These are phyloP conservation scores for Thymelicus acteon DNA, from an alignment of 2,888 invertebrate genomes.

Conservation along the genomic window DNA sequence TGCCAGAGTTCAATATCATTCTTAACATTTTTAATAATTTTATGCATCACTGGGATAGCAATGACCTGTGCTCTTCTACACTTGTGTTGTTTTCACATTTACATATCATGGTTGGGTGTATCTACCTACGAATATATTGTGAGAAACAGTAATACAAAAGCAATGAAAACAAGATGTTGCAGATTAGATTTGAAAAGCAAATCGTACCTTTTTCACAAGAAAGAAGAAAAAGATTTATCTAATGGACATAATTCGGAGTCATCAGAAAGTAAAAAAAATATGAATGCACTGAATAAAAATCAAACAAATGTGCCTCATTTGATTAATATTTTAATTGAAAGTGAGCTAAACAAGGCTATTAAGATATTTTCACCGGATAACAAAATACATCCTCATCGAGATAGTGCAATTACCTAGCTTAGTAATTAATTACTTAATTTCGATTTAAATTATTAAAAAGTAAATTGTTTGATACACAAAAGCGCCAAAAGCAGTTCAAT, in stretches of 20 bases:
- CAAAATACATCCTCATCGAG: slow-evolving; percentile 70
- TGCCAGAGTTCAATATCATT: slow-evolving; percentile 68
- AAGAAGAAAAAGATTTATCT: slow-evolving; percentile 30
- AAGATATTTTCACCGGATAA: slow-evolving; percentile 67
- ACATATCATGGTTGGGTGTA: slow-evolving; percentile 92
- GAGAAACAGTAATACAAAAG: slow-evolving; percentile 56
- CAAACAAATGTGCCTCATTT: slow-evolving; percentile 53
- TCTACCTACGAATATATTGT: slow-evolving; percentile 96
- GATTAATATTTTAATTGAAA: slow-evolving; percentile 64
- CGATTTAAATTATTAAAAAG: too few species aligned
- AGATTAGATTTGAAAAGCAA: slow-evolving; percentile 50
- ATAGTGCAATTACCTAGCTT: slow-evolving; percentile 47
- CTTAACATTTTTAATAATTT: slow-evolving; percentile 75
- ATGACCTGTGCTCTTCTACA: slow-evolving; percentile 92
- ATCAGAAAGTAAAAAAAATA: slow-evolving; percentile 32
- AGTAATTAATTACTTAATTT: too few species aligned
- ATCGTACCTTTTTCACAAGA: slow-evolving; percentile 41
- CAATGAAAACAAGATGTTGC: slow-evolving; percentile 52
- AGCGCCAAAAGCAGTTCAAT: too few species aligned
- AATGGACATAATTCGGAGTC: neutral
- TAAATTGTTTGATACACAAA: too few species aligned
- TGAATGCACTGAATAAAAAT: slow-evolving; percentile 20
- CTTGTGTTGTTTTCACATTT: slow-evolving; percentile 94
- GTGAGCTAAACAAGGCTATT: slow-evolving; percentile 67
- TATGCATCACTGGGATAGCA: slow-evolving; percentile 89